Evolutionary conservation across 2,888 invertebrate genomes (phyloP).

Genomic region (Belgica antarctica): DNA sequence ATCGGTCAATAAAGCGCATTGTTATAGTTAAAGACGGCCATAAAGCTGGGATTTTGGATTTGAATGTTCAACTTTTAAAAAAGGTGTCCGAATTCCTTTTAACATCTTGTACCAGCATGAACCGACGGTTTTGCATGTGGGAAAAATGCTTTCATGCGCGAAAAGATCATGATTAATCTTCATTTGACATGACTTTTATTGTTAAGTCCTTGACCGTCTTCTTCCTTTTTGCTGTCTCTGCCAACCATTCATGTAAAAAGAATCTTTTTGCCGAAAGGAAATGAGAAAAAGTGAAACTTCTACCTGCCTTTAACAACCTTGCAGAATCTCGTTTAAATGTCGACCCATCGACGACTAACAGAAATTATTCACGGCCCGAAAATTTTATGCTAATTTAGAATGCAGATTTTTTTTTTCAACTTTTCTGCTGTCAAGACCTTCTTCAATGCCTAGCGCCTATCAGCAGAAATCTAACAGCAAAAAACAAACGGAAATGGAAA

Average conservation of each 20-base stretch:
- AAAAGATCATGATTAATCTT: constrained; percentile 19
- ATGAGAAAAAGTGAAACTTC: background rate
- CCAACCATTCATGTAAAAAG: background rate
- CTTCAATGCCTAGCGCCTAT: constrained; percentile 16
- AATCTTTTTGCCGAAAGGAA: background rate
- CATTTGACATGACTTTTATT: constrained; percentile 42
- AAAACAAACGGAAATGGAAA: background rate
- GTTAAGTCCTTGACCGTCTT: constrained; percentile 40
- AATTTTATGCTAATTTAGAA: constrained; percentile 12
- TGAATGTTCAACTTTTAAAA: too few relatives aligned
- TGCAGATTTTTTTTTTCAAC: too few relatives aligned
- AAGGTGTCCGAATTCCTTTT: too few relatives aligned
- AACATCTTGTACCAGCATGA: background rate
- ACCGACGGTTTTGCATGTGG: constrained; percentile 19
- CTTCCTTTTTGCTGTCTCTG: background rate
- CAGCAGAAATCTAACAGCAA: background rate
- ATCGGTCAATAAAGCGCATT: background rate
- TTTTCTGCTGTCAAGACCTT: background rate
- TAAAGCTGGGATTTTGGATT: background rate
- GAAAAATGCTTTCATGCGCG: constrained; percentile 10
- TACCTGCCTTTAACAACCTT: constrained; percentile 4
- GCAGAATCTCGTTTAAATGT: background rate
- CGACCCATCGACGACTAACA: background rate
- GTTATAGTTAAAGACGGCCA: background rate
- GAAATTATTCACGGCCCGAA: background rate